Evolutionary conservation across 2,888 invertebrate genomes (phyloP).

Genomic region (Drosophila conformis): DNA sequence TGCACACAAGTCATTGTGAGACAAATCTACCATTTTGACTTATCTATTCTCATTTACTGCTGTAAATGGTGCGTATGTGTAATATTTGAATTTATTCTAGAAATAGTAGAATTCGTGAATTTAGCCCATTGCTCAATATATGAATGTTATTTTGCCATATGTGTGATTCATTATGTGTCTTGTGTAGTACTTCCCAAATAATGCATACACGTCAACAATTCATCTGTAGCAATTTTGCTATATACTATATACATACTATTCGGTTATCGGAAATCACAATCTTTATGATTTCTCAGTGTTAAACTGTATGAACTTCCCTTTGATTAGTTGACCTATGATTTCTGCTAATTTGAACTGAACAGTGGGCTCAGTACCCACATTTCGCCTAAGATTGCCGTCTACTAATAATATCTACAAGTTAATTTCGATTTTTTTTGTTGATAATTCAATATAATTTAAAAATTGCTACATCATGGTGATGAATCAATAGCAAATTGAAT

Average conservation of each 20-base stretch:
- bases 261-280: background rate
- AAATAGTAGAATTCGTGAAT: background rate
- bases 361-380: background rate
- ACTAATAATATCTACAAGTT: background rate
- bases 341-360: background rate
- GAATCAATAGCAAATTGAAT: background rate
- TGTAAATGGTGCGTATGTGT: background rate
- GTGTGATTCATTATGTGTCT: constrained; percentile 20
- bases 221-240: background rate
- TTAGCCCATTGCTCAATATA: background rate
- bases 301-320: background rate
- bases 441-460: background rate
- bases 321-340: background rate
- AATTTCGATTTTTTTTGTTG: background rate
- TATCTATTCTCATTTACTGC: background rate
- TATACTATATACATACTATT: background rate
- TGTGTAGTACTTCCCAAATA: constrained; percentile 11
- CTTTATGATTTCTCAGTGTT: background rate
- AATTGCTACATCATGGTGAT: background rate
- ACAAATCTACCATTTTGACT: background rate
- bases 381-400: background rate
- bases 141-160: constrained; percentile 10
- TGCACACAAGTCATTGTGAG: background rate
- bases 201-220: constrained; percentile 2
- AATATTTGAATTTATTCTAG: background rate